A percentile compares a stretch with the other conserved stretches of the same genome.
These are phyloP conservation scores for Thermophis baileyi DNA, from an alignment of 2,113 vertebrate genomes.

Conservation along the genomic window DNA sequence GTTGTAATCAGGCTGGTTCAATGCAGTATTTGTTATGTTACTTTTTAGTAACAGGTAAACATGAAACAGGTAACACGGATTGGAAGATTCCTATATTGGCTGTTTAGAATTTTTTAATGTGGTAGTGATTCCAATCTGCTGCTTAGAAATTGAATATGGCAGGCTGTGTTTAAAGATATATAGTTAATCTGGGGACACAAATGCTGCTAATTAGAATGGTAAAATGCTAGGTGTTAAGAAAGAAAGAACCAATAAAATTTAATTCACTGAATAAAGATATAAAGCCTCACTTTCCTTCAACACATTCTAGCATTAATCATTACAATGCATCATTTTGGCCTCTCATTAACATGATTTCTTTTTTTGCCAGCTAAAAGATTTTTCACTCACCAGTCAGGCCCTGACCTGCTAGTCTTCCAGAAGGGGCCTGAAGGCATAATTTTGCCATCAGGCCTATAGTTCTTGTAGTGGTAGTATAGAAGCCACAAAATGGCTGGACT, in stretches of 20 bases:
- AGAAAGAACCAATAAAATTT: not conserved
- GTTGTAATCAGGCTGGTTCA: not conserved
- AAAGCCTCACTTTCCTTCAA: not conserved
- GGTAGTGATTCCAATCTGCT: not conserved
- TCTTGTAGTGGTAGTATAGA: not conserved
- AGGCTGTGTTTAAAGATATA: not conserved
- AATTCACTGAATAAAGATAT: not conserved
- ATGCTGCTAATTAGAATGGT: not conserved
- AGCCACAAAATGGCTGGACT: not conserved
- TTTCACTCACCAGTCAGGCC: not conserved
- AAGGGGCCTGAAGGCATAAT: not conserved
- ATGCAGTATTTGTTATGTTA: not conserved
- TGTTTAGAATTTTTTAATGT: not conserved
- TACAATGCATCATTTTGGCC: not conserved
- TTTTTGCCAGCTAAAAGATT: not conserved
- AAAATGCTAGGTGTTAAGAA: not conserved
- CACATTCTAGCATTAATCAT: not conserved
- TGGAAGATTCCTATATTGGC: not conserved
- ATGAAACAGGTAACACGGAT: not conserved
- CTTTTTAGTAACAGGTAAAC: no score
- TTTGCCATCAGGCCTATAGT: not conserved
- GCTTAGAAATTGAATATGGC: no score
- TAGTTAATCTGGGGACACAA: not conserved
- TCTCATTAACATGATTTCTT: not conserved
- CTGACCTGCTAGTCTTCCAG: not conserved